Conservation (phyloP, 2,888 invertebrate genomes). For the Pyrocoelia pectoralis region DNA sequence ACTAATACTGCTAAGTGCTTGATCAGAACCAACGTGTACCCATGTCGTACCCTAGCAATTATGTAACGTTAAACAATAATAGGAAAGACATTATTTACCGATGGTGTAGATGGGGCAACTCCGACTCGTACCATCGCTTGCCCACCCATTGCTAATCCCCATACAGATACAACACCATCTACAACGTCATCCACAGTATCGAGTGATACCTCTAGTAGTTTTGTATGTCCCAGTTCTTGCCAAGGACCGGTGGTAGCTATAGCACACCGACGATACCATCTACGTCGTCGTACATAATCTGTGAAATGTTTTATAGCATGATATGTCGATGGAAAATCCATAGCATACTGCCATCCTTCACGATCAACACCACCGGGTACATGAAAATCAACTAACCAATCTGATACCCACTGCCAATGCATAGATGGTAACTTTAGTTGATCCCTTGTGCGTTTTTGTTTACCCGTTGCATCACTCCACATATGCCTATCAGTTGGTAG, state of each 20-base stretch:
- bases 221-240: slow-evolving; percentile 87
- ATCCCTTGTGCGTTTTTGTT: slow-evolving; percentile 84
- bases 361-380: slow-evolving; percentile 89
- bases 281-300: slow-evolving; percentile 84
- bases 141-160: slow-evolving; percentile 88
- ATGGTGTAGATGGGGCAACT: slow-evolving; percentile 75
- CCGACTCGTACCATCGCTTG: slow-evolving; percentile 85
- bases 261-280: slow-evolving; percentile 86
- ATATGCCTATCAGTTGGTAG: slow-evolving; percentile 87
- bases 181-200: slow-evolving; percentile 60
- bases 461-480: slow-evolving; percentile 92
- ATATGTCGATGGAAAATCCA: slow-evolving; percentile 88
- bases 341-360: slow-evolving; percentile 95
- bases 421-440: slow-evolving; percentile 84
- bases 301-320: slow-evolving; percentile 87
- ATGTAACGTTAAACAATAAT: neutral
- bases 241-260: slow-evolving; percentile 87
- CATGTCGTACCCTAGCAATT: slow-evolving; percentile 72
- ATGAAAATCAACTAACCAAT: slow-evolving; percentile 93
- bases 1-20: slow-evolving; percentile 78
- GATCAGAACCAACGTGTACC: slow-evolving; percentile 85
- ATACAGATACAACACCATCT: slow-evolving; percentile 68
- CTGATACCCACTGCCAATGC: slow-evolving; percentile 92
- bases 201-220: slow-evolving; percentile 78
- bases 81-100: slow-evolving; percentile 62